Evolutionary conservation across 2,113 vertebrate species (phyloP).

Genomic region (Xenopus laevis): DNA sequence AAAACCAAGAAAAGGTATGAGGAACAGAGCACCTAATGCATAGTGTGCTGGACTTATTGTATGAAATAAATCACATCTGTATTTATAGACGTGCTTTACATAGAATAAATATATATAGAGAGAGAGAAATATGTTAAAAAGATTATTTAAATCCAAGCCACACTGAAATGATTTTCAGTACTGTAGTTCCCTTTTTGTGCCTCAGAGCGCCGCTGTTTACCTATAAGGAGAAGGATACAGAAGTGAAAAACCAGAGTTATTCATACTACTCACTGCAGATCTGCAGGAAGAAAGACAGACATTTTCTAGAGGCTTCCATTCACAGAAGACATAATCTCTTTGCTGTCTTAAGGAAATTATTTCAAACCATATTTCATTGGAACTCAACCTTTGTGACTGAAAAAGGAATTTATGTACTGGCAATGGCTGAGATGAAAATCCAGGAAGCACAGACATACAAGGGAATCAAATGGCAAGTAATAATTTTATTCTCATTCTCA

Average conservation of each 20-base stretch:
- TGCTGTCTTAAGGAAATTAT: too few relatives aligned
- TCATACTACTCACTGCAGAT: background rate
- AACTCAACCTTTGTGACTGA: too few relatives aligned
- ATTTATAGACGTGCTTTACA: too few relatives aligned
- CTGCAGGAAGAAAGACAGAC: background rate
- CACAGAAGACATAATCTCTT: too few relatives aligned
- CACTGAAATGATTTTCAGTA: background rate
- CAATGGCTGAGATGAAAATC: background rate
- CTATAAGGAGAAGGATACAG: background rate
- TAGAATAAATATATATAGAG: too few relatives aligned
- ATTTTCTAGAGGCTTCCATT: constrained; percentile 4
- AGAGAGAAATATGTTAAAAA: too few relatives aligned
- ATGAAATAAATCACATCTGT: too few relatives aligned
- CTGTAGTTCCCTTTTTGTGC: constrained; percentile 27
- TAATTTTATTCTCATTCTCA: constrained; percentile 48
- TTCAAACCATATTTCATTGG: too few relatives aligned
- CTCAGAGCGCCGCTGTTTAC: constrained; percentile 46
- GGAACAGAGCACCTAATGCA: too few relatives aligned
- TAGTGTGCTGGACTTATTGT: too few relatives aligned
- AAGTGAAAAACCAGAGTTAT: background rate
- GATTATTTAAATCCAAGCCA: too few relatives aligned
- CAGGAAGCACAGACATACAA: background rate
- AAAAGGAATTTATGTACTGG: background rate
- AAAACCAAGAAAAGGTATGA: too few relatives aligned
- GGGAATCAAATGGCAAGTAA: constrained; percentile 26